phyloP scores from a whole-genome alignment of 2,888 invertebrate species.

The Piscicola geometra region DNA sequence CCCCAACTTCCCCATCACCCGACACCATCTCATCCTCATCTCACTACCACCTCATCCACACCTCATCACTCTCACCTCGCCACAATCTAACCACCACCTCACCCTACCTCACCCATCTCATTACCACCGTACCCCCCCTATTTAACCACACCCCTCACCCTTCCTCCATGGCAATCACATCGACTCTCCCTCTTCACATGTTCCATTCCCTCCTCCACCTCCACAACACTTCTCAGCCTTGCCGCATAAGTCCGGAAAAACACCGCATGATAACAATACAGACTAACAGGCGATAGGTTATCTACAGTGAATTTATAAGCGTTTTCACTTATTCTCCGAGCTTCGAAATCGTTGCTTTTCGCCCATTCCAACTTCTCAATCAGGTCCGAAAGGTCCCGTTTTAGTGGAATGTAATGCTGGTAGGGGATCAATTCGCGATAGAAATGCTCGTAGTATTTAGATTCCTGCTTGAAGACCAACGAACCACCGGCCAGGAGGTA shows the following conservation, averaged over 20 bases:
- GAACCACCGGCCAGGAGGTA: conserved; percentile 83
- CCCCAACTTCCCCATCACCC: too few relatives aligned
- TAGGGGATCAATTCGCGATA: conserved; percentile 70
- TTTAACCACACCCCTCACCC: too few relatives aligned
- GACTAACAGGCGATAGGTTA: conserved; percentile 74
- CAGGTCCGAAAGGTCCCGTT: conserved; percentile 74
- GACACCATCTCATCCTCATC: too few relatives aligned
- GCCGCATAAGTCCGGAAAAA: conserved; percentile 57
- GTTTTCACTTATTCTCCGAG: conserved; percentile 49
- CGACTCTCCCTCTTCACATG: conserved; percentile 2
- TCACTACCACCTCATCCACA: too few relatives aligned
- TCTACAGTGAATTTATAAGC: conserved; percentile 65
- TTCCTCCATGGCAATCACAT: neutral
- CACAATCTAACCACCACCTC: too few relatives aligned
- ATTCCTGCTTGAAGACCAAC: conserved; percentile 83
- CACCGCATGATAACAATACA: conserved; percentile 80
- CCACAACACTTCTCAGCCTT: neutral
- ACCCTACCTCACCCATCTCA: too few relatives aligned
- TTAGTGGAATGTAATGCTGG: conserved; percentile 78
- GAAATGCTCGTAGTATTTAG: conserved; percentile 90
- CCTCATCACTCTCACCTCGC: too few relatives aligned
- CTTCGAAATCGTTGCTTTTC: conserved; percentile 52
- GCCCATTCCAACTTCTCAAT: conserved; percentile 65
- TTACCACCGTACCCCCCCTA: too few relatives aligned
- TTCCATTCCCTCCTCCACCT: conserved; percentile 8